Evolutionary conservation across 2,113 vertebrate genomes (phyloP).

Genomic region (Prinia subflava): DNA sequence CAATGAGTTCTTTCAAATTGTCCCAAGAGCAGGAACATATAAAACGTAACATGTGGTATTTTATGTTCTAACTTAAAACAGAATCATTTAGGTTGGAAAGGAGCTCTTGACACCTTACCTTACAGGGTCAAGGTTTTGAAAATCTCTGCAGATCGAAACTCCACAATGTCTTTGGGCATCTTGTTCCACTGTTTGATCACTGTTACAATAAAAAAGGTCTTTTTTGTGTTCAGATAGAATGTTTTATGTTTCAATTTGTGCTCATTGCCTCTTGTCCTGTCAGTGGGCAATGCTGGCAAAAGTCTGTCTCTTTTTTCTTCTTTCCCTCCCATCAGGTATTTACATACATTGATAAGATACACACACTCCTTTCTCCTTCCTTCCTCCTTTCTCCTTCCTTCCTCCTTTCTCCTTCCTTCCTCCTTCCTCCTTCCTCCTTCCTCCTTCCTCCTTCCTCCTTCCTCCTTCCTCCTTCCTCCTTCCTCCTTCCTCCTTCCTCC

Average conservation of each 20-base stretch:
- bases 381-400: too few species aligned
- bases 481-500: too few species aligned
- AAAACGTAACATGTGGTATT: neutral
- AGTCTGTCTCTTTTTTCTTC: neutral
- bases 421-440: too few species aligned
- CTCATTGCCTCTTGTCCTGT: neutral
- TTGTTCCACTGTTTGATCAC: neutral
- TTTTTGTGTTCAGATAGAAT: neutral
- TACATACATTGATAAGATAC: neutral
- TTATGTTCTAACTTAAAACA: neutral
- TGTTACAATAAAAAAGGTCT: rapidly evolving
- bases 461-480: too few species aligned
- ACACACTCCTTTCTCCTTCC: too few species aligned
- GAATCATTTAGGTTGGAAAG: neutral
- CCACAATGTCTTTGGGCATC: neutral
- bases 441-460: too few species aligned
- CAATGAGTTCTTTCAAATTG: neutral
- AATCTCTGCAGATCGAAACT: neutral
- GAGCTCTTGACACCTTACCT: neutral
- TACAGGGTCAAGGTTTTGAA: neutral
- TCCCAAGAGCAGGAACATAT: neutral
- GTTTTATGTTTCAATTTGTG: neutral
- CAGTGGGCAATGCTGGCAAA: neutral
- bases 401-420: too few species aligned
- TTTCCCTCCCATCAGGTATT: neutral